Evolutionary conservation across 2,797 vertebrate species (phyloP).

Genomic region (Loriculus beryllinus): DNA sequence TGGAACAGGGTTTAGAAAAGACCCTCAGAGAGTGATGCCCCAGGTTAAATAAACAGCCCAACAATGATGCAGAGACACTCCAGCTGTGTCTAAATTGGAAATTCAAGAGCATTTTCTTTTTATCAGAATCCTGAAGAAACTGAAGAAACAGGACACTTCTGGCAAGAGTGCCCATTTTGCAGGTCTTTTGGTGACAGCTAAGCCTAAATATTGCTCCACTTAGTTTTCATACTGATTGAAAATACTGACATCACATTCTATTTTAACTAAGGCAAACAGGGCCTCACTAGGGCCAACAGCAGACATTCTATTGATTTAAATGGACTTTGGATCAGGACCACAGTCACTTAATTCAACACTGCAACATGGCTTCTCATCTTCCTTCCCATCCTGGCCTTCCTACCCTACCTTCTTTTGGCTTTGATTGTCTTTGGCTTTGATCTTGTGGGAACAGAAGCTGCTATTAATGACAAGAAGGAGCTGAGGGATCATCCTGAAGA

Average conservation of each 20-base stretch:
- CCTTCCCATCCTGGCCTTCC: neutral
- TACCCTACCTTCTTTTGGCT: neutral
- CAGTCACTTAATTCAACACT: neutral
- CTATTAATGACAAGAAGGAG: neutral
- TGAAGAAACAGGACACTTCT: neutral
- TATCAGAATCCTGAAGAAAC: neutral
- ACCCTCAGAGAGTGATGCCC: neutral
- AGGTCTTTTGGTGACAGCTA: neutral
- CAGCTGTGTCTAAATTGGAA: neutral
- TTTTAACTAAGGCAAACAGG: conserved; percentile 8
- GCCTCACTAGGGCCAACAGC: neutral
- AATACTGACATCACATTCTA: neutral
- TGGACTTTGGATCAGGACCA: neutral
- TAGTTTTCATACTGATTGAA: neutral
- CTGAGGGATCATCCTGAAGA: neutral
- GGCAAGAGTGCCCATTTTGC: neutral
- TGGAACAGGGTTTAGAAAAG: neutral
- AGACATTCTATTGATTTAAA: neutral
- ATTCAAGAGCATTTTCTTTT: accelerated
- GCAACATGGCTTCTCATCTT: neutral
- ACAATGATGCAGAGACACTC: neutral
- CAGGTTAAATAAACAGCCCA: neutral
- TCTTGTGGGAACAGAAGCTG: neutral
- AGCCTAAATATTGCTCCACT: neutral
- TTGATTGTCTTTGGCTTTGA: neutral